Percentiles rank a stretch among this genome's conserved stretches.
phyloP scores from a whole-genome alignment of 1,140 invertebrate genomes.

The Drosophila tristis region DNA sequence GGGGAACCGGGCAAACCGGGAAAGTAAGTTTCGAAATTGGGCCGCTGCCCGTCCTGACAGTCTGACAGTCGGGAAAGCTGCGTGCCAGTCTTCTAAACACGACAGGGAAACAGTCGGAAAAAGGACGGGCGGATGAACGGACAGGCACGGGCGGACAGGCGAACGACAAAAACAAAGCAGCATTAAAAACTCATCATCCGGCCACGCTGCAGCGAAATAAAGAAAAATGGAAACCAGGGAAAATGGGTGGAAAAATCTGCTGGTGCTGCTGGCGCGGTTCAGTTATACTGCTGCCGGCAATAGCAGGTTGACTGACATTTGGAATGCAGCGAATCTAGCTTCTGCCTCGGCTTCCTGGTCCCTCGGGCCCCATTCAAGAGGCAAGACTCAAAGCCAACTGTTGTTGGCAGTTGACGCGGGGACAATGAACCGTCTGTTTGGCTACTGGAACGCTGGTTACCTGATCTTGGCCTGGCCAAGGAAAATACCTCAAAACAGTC shows the following conservation, averaged over 20 bases:
- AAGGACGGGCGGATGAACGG: no score
- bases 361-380: constrained; percentile 43
- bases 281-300: constrained; percentile 23
- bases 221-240: constrained; percentile 28
- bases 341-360: constrained; percentile 17
- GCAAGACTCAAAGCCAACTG: constrained; percentile 44
- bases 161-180: constrained; percentile 47
- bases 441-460: constrained; percentile 34
- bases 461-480: constrained; percentile 20
- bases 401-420: constrained; percentile 37
- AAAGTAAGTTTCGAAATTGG: constrained; percentile 69
- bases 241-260: constrained; percentile 22
- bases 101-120: constrained; percentile 10
- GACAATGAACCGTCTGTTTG: constrained; percentile 43
- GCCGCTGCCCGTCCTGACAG: constrained; percentile 59
- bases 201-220: constrained; percentile 23
- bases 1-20: constrained; percentile 31
- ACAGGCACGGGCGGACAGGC: not conserved
- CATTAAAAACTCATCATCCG: constrained; percentile 71
- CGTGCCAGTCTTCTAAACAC: constrained; percentile 63
- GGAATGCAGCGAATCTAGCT: constrained; percentile 37
- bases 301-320: constrained; percentile 55
- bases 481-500: no score
- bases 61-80: constrained; percentile 49
- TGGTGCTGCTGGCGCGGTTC: constrained; percentile 7